Conservation (phyloP, 1,140 invertebrate genomes). For the Andrena cerasifolii region DNA sequence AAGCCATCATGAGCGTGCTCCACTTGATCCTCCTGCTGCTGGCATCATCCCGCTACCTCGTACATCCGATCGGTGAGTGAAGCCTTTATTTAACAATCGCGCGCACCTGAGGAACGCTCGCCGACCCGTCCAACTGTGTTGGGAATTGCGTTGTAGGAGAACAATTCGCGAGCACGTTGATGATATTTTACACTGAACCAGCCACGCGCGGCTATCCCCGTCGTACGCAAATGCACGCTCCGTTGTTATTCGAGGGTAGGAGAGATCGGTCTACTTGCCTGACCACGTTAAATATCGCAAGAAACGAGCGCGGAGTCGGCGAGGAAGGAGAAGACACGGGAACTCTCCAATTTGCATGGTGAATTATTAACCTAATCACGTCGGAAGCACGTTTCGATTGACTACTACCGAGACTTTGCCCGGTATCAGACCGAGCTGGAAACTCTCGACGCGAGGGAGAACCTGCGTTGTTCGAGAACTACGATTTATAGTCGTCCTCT, state of each 20-base stretch:
- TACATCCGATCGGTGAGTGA: slow-evolving; percentile 55
- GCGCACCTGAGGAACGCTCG: background rate
- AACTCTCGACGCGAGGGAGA: background rate
- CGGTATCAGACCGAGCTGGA: background rate
- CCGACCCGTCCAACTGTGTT: no score
- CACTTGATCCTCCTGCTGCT: slow-evolving; percentile 57
- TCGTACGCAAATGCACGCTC: no score
- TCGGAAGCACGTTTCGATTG: background rate
- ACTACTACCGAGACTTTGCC: background rate
- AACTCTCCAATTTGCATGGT: background rate
- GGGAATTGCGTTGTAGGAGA: no score
- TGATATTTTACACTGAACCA: no score
- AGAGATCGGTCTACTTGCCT: background rate
- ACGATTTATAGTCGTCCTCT: slow-evolving; percentile 47
- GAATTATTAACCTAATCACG: slow-evolving; percentile 11
- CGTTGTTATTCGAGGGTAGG: background rate
- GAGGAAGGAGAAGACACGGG: background rate
- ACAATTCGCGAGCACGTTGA: no score
- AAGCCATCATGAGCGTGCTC: slow-evolving; percentile 48
- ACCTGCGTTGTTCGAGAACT: slow-evolving; percentile 21
- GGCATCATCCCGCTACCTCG: slow-evolving; percentile 49
- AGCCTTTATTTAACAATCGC: slow-evolving; percentile 27
- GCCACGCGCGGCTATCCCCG: no score
- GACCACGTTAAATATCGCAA: background rate
- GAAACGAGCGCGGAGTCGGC: background rate